A percentile compares a stretch with the other conserved stretches of the same genome.
Conservation (phyloP, 2,888 invertebrate species). For the Dryocosmus kuriphilus region DNA sequence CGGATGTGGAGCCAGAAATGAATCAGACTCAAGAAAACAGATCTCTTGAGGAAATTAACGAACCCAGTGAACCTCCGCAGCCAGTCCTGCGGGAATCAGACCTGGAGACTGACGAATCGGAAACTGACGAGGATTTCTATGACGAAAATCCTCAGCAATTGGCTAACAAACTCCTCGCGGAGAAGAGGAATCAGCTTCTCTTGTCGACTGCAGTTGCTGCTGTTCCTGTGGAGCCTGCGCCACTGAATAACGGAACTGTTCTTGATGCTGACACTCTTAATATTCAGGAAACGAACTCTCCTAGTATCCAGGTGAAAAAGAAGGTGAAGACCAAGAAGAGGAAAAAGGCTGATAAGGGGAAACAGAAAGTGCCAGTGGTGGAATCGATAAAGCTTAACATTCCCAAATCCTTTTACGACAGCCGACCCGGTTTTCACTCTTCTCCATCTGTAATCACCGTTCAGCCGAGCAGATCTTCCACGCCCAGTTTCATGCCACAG, state of each 20-base stretch:
- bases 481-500: constrained; percentile 59
- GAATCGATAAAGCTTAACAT: constrained; percentile 82
- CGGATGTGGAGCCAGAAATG: constrained; percentile 64
- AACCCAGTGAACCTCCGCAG: constrained; percentile 75
- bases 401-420: constrained; percentile 78
- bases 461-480: constrained; percentile 59
- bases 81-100: constrained; percentile 88
- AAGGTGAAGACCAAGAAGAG: constrained; percentile 84
- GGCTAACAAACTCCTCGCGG: constrained; percentile 85
- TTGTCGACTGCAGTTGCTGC: constrained; percentile 83
- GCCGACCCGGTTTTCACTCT: constrained; percentile 58
- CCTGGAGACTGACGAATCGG: constrained; percentile 90
- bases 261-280: constrained; percentile 54
- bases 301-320: constrained; percentile 64
- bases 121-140: constrained; percentile 93
- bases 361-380: constrained; percentile 73
- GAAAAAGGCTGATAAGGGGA: constrained; percentile 75
- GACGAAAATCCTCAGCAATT: constrained; percentile 89
- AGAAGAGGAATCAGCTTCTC: constrained; percentile 86
- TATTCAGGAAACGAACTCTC: constrained; percentile 58
- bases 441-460: constrained; percentile 57
- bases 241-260: constrained; percentile 72
- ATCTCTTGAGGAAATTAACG: constrained; percentile 79
- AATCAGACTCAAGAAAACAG: constrained; percentile 78
- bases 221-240: constrained; percentile 63